Percentiles rank a stretch among this genome's conserved stretches.
Evolutionary conservation across 2,888 invertebrate genomes (phyloP).

Genomic region (Gastrophysa polygoni): DNA sequence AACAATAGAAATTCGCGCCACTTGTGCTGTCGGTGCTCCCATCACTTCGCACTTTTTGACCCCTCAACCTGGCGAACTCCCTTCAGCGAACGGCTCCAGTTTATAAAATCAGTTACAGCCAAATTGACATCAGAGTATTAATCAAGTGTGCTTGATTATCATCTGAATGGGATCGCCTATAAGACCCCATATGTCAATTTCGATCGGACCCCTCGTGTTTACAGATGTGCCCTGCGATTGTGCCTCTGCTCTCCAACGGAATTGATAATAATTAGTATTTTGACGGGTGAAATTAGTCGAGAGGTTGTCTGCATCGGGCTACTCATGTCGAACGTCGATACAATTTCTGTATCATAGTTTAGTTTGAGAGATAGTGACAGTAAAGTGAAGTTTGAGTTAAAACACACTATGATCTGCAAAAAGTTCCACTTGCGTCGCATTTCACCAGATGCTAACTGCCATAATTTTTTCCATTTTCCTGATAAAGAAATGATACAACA

Average conservation of each 20-base stretch:
- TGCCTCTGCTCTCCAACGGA: slow-evolving; percentile 34
- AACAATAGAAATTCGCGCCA: not conserved
- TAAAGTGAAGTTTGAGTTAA: too few relatives aligned
- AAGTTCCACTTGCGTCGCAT: too few relatives aligned
- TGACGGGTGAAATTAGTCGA: not conserved
- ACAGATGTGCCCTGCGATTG: slow-evolving; percentile 46
- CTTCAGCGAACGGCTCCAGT: slow-evolving; percentile 38
- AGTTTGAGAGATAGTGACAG: too few relatives aligned
- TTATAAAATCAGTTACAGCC: slow-evolving; percentile 56
- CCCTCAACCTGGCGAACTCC: slow-evolving; percentile 2
- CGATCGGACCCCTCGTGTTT: slow-evolving; percentile 45
- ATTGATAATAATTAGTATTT: slow-evolving; percentile 14
- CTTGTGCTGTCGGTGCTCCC: not conserved
- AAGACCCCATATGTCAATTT: slow-evolving; percentile 54
- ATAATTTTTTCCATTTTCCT: too few relatives aligned
- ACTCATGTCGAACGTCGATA: too few relatives aligned
- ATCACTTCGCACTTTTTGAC: not conserved
- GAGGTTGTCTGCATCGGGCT: too few relatives aligned
- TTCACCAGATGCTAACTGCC: too few relatives aligned
- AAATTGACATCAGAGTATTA: slow-evolving; percentile 55
- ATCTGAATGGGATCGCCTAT: slow-evolving; percentile 48
- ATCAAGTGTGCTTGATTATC: slow-evolving; percentile 56
- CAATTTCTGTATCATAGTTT: too few relatives aligned
- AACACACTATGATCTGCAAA: too few relatives aligned
- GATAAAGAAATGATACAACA: too few relatives aligned